Base-by-base conservation (phyloP, 2,113 vertebrate genomes). In the Psettodes erumei region DNA sequence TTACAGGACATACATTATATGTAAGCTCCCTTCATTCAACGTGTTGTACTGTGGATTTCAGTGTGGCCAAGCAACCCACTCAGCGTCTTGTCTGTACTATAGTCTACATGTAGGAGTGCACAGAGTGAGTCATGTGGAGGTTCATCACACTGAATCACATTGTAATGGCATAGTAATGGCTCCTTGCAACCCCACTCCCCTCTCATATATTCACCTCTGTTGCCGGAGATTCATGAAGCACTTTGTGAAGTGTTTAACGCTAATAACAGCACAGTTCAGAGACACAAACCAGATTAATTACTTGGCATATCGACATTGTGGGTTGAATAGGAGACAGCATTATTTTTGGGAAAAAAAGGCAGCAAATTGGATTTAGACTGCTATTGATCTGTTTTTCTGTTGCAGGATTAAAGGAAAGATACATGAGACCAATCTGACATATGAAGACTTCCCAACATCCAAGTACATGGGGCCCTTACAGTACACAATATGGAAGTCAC, bases 401-500 rank as follows among this genome's bases (percentile, higher is more conserved):
- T 2, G 0, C 88, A 99, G 98, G 93, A 94, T 99, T 73, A 99
- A 99, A 88, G 98, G 98, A 45, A 99, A 99, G 91, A 96, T 97
- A 85, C 98, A 99, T 0, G 97, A 99, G 89, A 98, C 97, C 73
- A 98, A 96, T 85, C 94, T 99, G 83, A 99, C 97, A 0, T 99
- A 99, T 0, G 97, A 99, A 90, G 98, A 99, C 59, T 99, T 99
- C 67, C 98, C 98, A 0, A 99, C 98, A 58, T 99, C 97, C 78
- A 99, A 99, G 83, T 99, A 99, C 92, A 99, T 96, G 86, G 98
- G 98, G 0, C 97, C 98, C 0, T 91, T 99, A 84, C 98, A 99
- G 90, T 99, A 96, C 88, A 98, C 96, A 12, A 99, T 99, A 91
- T 99, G 98, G 98, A 99, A 99, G 86, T 96, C 97, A 2, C 95